Base-by-base conservation (phyloP, 2,797 vertebrate genomes). In the Ispidina lecontei region DNA sequence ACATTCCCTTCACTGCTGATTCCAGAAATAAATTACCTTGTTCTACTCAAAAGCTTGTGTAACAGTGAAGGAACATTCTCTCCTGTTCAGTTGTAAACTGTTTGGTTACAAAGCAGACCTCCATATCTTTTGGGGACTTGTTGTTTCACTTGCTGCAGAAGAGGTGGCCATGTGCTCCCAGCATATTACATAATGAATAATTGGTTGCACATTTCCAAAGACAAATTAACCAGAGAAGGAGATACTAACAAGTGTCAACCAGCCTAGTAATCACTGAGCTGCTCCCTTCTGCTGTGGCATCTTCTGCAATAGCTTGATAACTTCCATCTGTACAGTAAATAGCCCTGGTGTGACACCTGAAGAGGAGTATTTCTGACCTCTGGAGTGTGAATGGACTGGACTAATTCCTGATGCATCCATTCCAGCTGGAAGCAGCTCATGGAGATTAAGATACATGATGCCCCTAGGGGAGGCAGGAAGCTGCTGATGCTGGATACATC, bases 401-500 rank as follows among this genome's bases (percentile, higher is more conserved):
- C 28, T 49, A 67, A 25, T 16, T 43, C 2, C 11, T 23, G 12
- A 13, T 41, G 13, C 6, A 21, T 25, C 29, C 35, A 10, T 55
- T 59, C 7, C 29, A 56, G 18, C 23, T 60, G 21, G 5, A 72
- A n/a, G 37, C 39, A 37, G 6, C 29, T 69, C 23, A 23, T 0
- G 1, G 11, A 75, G 43, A 63, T 2, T 12, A 12, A 67, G 29
- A 16, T 0, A 47, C 0, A 0, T 13, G 26, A 7, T 86, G 41
- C 33, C 2, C 0, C 37, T 19, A 13, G 3, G 9, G 8, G 7
- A 77, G 21, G 6, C 41, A 60, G 22, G 22, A 10, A 49, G 4
- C 0, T 15, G 22, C 6, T 0, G 1, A 23, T 55, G 43, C 26
- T 23, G 35, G 64, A 11, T 0, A 0, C 0, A 0, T 29, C 26